A percentile compares a stretch with the other conserved stretches of the same genome.
These are phyloP conservation scores for Heterodera filipjevi DNA, from an alignment of 2,888 invertebrate genomes.

Conservation along the genomic window DNA sequence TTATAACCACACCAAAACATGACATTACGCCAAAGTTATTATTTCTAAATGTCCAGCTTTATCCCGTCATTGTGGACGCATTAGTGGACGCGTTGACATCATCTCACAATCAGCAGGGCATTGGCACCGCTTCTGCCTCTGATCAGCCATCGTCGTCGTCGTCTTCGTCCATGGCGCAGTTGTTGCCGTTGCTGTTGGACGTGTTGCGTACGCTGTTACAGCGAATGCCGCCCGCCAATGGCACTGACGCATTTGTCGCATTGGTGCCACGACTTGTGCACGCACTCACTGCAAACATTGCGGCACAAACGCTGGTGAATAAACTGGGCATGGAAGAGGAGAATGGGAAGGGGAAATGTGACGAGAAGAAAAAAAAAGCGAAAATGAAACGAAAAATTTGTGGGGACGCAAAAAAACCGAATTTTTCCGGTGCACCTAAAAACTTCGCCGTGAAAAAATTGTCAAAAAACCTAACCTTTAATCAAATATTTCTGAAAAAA, in stretches of 20 bases:
- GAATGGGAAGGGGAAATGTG: background rate
- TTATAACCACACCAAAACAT: no score
- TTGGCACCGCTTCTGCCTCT: background rate
- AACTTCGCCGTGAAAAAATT: no score
- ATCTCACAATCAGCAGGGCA: no score
- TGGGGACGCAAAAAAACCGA: no score
- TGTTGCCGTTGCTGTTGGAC: background rate
- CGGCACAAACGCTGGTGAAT: background rate
- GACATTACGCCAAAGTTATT: no score
- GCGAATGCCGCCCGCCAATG: background rate
- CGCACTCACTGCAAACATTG: constrained; percentile 9
- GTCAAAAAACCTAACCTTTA: no score
- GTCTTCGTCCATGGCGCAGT: background rate
- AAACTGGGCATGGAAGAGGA: background rate
- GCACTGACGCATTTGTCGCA: background rate
- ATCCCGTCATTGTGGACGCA: constrained; percentile 6
- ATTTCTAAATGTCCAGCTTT: background rate
- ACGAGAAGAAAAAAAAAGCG: no score
- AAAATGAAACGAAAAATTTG: no score
- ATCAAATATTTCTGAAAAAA: no score
- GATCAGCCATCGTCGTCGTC: background rate
- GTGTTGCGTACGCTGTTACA: background rate
- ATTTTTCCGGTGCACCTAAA: no score
- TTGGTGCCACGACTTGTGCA: background rate
- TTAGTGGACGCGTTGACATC: background rate